phyloP scores from a whole-genome alignment of 1,140 invertebrate genomes.

The Lepidotrigona ventralis region DNA sequence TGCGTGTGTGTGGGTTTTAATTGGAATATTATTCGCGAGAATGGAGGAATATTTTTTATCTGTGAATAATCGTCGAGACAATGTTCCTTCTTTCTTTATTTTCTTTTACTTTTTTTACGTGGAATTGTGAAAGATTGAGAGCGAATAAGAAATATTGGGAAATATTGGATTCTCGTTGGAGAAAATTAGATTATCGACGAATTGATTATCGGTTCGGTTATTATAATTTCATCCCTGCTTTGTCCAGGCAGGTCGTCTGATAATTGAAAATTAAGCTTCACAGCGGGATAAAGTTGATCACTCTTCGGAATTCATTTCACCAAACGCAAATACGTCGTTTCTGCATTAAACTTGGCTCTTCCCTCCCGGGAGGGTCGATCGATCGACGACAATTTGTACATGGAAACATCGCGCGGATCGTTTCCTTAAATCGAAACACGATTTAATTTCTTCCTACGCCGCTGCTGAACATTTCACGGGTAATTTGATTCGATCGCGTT shows the following conservation, averaged over 20 bases:
- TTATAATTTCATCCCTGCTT: slow-evolving; percentile 43
- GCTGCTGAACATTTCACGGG: neutral
- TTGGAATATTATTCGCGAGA: neutral
- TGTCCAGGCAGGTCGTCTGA: slow-evolving; percentile 34
- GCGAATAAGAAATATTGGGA: neutral
- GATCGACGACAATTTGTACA: neutral
- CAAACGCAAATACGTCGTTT: slow-evolving; percentile 4
- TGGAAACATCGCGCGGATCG: neutral
- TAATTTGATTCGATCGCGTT: neutral
- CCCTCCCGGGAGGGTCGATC: neutral
- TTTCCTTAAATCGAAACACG: neutral
- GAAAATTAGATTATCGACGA: neutral
- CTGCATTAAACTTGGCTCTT: slow-evolving; percentile 2
- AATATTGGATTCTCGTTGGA: neutral
- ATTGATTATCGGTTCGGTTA: slow-evolving; percentile 4
- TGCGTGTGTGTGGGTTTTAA: neutral
- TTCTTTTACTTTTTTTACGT: neutral
- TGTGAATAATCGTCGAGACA: neutral
- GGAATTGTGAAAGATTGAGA: neutral
- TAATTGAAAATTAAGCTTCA: slow-evolving; percentile 67
- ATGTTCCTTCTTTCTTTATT: neutral
- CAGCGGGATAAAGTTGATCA: slow-evolving; percentile 15
- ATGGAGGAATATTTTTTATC: neutral
- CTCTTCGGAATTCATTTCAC: slow-evolving; percentile 8
- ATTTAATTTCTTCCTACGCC: neutral